Base-by-base conservation (phyloP, 2,888 invertebrate species). In the Metallyticus violacea region DNA sequence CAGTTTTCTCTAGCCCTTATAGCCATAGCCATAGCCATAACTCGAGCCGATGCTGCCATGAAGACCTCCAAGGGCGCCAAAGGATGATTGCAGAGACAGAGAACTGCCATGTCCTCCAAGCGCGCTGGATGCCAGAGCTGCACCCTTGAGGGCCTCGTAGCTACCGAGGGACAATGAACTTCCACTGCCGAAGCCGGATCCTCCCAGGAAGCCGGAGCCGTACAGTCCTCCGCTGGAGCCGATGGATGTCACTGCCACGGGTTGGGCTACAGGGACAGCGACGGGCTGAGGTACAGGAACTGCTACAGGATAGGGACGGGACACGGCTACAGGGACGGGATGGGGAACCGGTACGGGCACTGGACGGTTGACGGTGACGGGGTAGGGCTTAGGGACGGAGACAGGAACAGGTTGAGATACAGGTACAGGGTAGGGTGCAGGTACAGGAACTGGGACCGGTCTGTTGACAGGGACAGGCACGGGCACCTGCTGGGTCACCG, bases 381-480 rank as follows among this genome's bases (percentile, higher is more conserved):
- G 85, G 28, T 85, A 85, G 5, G 85, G 85, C 28, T 27, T 83
- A 6, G 77, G 77, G 22, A 83, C 83, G 28, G 26, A n/a, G 4
- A 83, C 83, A 4, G n/a, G 83, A 25, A 83, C 77, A n/a, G 83
- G 83, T 0, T 83, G 83, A 77, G 83, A 77, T 26, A 83, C 83
- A 5, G 83, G 2, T 22, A 83, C 83, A 25, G 83, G 83, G 7
- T 83, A 83, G 4, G 83, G 83, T 0, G 76, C 7, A 7, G 83
- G 83, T 4, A 83, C 83, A n/a, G 83, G 27, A 0, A 83, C 83
- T 28, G 83, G 77, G 25, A 83, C 83, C 0, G 77, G 83, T 77
- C 83, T 77, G 27, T 77, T 83, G n/a, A 83, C 83, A n/a, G 83
- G 83, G 3, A 83, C 83, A 40, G 83, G 77, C 15, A 83, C 77